Percentiles rank a stretch among this genome's conserved stretches.
Conservation (phyloP, 2,888 invertebrate genomes). For the Eupithecia insigniata region DNA sequence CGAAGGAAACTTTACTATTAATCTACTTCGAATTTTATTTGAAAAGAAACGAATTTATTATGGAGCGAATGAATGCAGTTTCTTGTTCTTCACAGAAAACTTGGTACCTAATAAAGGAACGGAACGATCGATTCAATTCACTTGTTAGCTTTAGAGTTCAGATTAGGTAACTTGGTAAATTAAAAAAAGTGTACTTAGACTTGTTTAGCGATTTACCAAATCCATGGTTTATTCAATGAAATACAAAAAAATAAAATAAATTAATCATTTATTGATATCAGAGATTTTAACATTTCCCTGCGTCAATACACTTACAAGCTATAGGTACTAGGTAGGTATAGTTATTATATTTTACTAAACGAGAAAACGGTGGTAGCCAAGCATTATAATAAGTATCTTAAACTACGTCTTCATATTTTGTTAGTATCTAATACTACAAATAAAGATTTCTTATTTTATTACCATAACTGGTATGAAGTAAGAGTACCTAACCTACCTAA, state of each 20-base stretch:
- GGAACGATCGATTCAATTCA: not conserved
- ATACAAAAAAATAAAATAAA: not conserved
- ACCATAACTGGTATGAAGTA: not conserved
- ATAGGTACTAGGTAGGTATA: no score
- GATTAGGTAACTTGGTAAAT: not conserved
- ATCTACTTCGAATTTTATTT: not conserved
- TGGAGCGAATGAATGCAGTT: not conserved
- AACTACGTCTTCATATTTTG: no score
- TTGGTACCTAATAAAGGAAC: not conserved
- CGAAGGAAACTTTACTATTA: not conserved
- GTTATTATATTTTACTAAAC: not conserved
- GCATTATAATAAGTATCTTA: not conserved
- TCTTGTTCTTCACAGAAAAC: not conserved
- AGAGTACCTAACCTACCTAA: not conserved
- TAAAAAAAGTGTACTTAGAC: not conserved
- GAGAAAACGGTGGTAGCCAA: not conserved
- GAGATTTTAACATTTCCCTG: not conserved
- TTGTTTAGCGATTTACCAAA: not conserved
- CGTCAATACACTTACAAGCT: no score
- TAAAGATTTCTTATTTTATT: no score
- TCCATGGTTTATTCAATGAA: no score
- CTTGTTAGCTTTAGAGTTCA: not conserved
- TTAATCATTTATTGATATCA: not conserved
- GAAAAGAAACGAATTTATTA: not conserved
- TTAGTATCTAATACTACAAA: no score